A percentile compares a stretch with the other conserved stretches of the same genome.
Conservation (phyloP, 2,888 invertebrate genomes). For the Coenonympha glycerion region DNA sequence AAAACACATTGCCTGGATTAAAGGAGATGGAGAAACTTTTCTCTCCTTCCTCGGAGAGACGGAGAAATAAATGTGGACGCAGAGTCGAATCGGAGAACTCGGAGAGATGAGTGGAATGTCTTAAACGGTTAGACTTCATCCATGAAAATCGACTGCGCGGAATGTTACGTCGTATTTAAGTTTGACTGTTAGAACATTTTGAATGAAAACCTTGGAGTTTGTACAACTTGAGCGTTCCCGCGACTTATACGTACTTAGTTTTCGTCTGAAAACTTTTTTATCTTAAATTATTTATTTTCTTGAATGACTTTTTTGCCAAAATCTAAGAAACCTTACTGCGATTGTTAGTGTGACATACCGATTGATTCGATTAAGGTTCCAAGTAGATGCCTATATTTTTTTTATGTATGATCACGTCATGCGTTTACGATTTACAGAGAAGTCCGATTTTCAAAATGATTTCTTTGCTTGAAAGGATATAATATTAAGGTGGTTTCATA, state of each 20-base stretch:
- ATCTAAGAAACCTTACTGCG: no score
- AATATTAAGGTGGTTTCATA: no score
- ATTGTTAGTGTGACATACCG: no score
- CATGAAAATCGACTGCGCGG: slow-evolving; percentile 15
- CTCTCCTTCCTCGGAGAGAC: slow-evolving; percentile 35
- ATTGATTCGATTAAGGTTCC: no score
- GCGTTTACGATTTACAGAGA: no score
- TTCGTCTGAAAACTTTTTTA: neutral
- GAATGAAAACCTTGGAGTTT: neutral
- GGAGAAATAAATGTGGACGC: no score
- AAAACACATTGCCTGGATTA: slow-evolving; percentile 70
- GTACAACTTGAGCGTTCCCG: neutral
- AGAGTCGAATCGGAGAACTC: no score
- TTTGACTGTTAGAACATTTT: slow-evolving; percentile 3
- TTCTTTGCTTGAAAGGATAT: no score
- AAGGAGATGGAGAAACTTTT: slow-evolving; percentile 46
- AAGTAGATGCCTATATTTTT: no score
- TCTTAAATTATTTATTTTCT: no score
- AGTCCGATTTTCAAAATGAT: no score
- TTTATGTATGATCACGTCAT: neutral
- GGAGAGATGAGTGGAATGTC: slow-evolving; percentile 35
- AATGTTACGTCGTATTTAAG: slow-evolving; percentile 14
- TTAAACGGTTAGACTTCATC: slow-evolving; percentile 29
- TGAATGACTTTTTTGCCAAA: no score
- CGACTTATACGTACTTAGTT: neutral